phyloP scores from a whole-genome alignment of 2,888 invertebrate species.

The Yponomeuta malinellus region DNA sequence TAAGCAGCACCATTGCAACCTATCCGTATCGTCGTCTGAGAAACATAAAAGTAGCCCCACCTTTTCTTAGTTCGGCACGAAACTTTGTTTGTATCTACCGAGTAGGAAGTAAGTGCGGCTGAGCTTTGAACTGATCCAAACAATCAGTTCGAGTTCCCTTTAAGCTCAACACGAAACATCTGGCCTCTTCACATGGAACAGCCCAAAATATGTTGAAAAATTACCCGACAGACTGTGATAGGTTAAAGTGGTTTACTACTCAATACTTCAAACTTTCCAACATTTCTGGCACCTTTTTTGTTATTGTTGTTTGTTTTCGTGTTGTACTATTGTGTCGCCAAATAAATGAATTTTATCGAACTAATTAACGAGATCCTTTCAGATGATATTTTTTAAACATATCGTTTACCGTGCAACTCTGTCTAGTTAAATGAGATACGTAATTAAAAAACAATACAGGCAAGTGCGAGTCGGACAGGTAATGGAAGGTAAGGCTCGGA shows the following conservation, averaged over 20 bases:
- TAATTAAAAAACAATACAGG: too few species aligned
- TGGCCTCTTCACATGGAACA: constrained; percentile 15
- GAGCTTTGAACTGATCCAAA: constrained; percentile 19
- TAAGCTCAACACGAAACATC: constrained; percentile 18
- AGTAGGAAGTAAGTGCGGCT: constrained; percentile 8
- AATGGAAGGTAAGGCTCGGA: too few species aligned
- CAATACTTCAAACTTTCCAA: too few species aligned
- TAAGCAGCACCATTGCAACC: neutral
- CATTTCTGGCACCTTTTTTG: too few species aligned
- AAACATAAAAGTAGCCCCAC: constrained; percentile 7
- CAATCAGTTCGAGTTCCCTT: constrained; percentile 15
- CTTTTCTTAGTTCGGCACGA: constrained; percentile 6
- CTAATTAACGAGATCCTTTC: too few species aligned
- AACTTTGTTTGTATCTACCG: constrained; percentile 10
- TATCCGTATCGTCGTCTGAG: neutral
- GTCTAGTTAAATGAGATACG: too few species aligned
- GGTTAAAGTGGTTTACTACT: neutral
- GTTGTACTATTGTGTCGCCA: too few species aligned
- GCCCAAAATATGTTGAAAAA: neutral
- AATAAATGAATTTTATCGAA: too few species aligned
- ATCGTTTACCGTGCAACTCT: too few species aligned
- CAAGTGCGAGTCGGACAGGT: too few species aligned
- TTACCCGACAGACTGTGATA: neutral
- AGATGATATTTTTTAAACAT: too few species aligned
- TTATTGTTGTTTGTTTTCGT: too few species aligned